Base-by-base conservation (phyloP, 2,888 invertebrate genomes). In the Drosophila paramelanica region DNA sequence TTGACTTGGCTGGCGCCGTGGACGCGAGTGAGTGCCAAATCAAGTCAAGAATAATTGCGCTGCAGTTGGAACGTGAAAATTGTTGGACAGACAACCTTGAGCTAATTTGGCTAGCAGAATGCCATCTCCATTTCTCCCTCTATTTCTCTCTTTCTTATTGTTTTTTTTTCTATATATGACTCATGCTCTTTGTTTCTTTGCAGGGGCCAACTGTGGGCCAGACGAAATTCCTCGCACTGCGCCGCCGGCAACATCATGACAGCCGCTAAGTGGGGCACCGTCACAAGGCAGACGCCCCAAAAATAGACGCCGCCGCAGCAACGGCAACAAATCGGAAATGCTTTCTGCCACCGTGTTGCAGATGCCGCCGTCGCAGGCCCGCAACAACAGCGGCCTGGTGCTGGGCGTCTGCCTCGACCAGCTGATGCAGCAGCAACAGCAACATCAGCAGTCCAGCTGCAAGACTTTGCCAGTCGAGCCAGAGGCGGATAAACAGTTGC, bases 231-330 rank as follows among this genome's bases (percentile, higher is more conserved):
- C 89, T 66, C 60, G 68, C 78, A 67, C 50, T 67, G 53, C 68
- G 62, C 72, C 73, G 60, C 66, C 72, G 70, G 59, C 65, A 68
- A 60, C 85, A 89, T 56, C 88, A 89, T 87, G 89, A 88, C 85
- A 89, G 79, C 49, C 68, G 73, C 82, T 88, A 89, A 89, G 89
- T 85, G 85, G 85, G 88, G 88, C 89, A 88, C 76, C 89, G 89
- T 79, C 82, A 85, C 89, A 86, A 83, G 73, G 71, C 81, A 88
- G 85, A 89, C 88, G 81, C 81, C 79, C 87, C 83, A 89, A 80
- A 89, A 83, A 83, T 89, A 83, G 87, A 83, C 81, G 25, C 59
- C 56, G 58, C 66, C 56, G 58, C 66, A 57, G 42, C 64, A 59
- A 17, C 58, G 39, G 33, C 64, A 71, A 38, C 62, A 55, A 27